These are phyloP conservation scores for Amblyjoppa fuscipennis DNA, from an alignment of 2,888 invertebrate genomes.

Conservation along the genomic window DNA sequence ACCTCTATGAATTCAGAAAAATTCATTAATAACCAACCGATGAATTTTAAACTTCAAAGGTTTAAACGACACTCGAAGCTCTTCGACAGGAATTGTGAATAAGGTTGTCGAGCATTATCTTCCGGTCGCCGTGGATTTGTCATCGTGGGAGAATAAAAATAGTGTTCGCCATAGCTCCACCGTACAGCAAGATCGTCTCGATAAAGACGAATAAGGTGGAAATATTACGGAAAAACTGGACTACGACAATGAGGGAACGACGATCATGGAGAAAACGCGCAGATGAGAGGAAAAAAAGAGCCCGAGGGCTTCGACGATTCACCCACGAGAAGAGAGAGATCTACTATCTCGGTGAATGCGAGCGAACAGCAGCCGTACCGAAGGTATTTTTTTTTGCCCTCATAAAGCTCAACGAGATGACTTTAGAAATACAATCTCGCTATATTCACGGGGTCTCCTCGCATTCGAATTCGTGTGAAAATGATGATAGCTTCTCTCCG, in stretches of 20 bases:
- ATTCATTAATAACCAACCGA: too few species aligned
- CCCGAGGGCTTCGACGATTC: neutral
- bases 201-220: neutral
- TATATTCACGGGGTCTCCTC: neutral
- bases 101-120: too few species aligned
- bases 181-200: neutral
- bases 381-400: constrained; percentile 11
- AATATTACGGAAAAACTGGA: neutral
- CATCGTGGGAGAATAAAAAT: too few species aligned
- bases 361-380: constrained; percentile 21
- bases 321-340: constrained; percentile 21
- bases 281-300: constrained; percentile 3
- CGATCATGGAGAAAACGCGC: neutral
- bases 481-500: constrained; percentile 53
- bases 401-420: constrained; percentile 44
- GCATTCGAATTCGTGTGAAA: constrained; percentile 32
- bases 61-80: too few species aligned
- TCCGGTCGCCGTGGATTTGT: too few species aligned
- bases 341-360: constrained; percentile 26
- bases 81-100: too few species aligned
- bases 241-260: neutral
- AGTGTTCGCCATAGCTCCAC: too few species aligned
- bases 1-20: too few species aligned
- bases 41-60: too few species aligned
- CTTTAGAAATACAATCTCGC: constrained; percentile 49